phyloP scores from a whole-genome alignment of 1,140 invertebrate genomes.

The Phortica variegata region DNA sequence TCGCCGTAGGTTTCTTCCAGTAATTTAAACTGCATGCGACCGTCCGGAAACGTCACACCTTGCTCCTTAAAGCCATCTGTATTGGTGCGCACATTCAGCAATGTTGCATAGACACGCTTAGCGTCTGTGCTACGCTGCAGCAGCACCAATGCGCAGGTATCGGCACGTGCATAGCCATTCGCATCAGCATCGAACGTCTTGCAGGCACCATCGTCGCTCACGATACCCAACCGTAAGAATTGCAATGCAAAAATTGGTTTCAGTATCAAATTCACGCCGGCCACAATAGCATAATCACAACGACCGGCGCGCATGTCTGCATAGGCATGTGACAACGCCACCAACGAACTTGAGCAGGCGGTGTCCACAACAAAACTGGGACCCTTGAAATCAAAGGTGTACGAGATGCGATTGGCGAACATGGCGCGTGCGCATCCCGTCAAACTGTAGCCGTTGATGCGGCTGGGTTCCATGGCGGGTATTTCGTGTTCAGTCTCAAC shows the following conservation, averaged over 20 bases:
- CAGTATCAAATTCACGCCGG: slow-evolving; percentile 79
- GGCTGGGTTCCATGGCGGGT: slow-evolving; percentile 72
- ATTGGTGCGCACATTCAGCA: slow-evolving; percentile 84
- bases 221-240: slow-evolving; percentile 88
- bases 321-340: slow-evolving; percentile 85
- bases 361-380: slow-evolving; percentile 93
- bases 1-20: slow-evolving; percentile 83
- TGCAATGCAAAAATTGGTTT: slow-evolving; percentile 88
- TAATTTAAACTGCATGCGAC: slow-evolving; percentile 79
- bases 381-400: slow-evolving; percentile 87
- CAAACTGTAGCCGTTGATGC: slow-evolving; percentile 87
- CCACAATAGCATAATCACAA: slow-evolving; percentile 91
- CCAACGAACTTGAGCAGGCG: slow-evolving; percentile 90
- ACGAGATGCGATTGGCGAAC: slow-evolving; percentile 96
- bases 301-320: slow-evolving; percentile 78
- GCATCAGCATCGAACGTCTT: slow-evolving; percentile 90
- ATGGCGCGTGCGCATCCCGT: slow-evolving; percentile 93
- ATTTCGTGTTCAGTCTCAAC: slow-evolving; percentile 80
- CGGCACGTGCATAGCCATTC: slow-evolving; percentile 90
- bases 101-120: slow-evolving; percentile 79
- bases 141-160: slow-evolving; percentile 79
- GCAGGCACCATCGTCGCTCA: slow-evolving; percentile 83
- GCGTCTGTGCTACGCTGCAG: slow-evolving; percentile 77
- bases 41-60: slow-evolving; percentile 90
- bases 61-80: slow-evolving; percentile 86